A percentile compares a stretch with the other conserved stretches of the same genome.
Evolutionary conservation across 2,888 invertebrate species (phyloP).

Genomic region (Seira sanloemensis): DNA sequence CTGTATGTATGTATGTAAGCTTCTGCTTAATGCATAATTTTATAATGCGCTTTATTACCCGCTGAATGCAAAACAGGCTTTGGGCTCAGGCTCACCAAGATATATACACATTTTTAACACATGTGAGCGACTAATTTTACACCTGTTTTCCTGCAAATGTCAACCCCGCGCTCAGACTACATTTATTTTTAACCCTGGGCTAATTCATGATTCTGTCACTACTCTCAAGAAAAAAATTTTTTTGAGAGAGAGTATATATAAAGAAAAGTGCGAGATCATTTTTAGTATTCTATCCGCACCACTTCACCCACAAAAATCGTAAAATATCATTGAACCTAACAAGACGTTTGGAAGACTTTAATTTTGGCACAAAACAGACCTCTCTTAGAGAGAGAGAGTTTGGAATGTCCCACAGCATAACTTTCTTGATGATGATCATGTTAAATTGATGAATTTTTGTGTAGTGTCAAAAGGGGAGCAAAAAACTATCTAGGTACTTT

Average conservation of each 20-base stretch:
- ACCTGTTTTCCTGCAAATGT: slow-evolving; percentile 72
- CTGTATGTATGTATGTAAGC: too few species aligned
- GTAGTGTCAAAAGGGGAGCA: slow-evolving; percentile 38
- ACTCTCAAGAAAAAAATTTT: slow-evolving; percentile 33
- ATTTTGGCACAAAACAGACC: slow-evolving; percentile 38
- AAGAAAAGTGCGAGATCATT: too few species aligned
- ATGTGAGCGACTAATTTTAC: slow-evolving; percentile 73
- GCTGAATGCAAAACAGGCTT: slow-evolving; percentile 25
- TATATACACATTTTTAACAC: slow-evolving; percentile 58
- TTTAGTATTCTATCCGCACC: slow-evolving; percentile 26
- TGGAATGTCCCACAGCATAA: not conserved
- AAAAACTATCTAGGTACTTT: slow-evolving; percentile 8
- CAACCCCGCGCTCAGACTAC: slow-evolving; percentile 68
- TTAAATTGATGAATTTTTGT: too few species aligned
- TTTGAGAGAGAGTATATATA: too few species aligned
- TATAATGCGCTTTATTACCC: too few species aligned
- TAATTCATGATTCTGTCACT: slow-evolving; percentile 67
- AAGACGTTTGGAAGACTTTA: too few species aligned
- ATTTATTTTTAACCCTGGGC: slow-evolving; percentile 72
- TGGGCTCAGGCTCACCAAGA: not conserved
- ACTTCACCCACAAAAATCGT: too few species aligned
- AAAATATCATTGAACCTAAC: too few species aligned
- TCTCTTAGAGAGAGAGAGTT: not conserved
- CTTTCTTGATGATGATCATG: slow-evolving; percentile 26
- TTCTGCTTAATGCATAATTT: too few species aligned